phyloP scores from a whole-genome alignment of 64 coral and sea anemone genomes.

The Stichodactyla helianthus region DNA sequence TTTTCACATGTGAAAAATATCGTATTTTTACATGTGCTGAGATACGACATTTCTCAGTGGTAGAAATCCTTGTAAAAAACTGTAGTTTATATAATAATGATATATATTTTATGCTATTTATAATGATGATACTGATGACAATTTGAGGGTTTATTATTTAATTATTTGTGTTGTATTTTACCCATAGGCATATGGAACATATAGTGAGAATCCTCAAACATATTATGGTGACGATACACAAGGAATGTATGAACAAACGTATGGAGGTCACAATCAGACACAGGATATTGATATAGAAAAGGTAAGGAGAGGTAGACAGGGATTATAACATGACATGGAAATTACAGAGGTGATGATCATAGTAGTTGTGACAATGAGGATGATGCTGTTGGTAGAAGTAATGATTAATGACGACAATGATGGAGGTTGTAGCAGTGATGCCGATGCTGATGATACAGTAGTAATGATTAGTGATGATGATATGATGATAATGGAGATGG shows the following conservation, averaged over 20 bases:
- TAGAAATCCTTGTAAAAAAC: too few relatives aligned
- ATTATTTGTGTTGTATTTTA: too few relatives aligned
- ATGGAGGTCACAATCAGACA: slow-evolving; percentile 16
- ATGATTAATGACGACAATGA: background rate
- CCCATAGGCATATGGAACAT: background rate
- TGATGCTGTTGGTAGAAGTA: background rate
- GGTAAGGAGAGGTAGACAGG: background rate
- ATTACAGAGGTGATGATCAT: background rate
- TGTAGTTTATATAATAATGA: too few relatives aligned
- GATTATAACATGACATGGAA: background rate
- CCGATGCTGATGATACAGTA: background rate
- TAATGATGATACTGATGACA: too few relatives aligned
- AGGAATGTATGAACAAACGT: background rate
- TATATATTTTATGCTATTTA: too few relatives aligned
- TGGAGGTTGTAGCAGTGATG: too few relatives aligned
- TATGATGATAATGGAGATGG: background rate
- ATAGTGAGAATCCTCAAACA: background rate
- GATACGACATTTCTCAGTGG: too few relatives aligned
- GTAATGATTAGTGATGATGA: too few relatives aligned
- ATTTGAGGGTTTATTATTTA: too few relatives aligned
- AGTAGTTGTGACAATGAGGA: background rate
- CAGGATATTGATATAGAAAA: slow-evolving; percentile 68
- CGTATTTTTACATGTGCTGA: too few relatives aligned
- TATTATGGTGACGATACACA: background rate
- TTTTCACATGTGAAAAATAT: too few relatives aligned